Evolutionary conservation across 2,113 vertebrate species (phyloP).

Genomic region (Mesitornis unicolor): DNA sequence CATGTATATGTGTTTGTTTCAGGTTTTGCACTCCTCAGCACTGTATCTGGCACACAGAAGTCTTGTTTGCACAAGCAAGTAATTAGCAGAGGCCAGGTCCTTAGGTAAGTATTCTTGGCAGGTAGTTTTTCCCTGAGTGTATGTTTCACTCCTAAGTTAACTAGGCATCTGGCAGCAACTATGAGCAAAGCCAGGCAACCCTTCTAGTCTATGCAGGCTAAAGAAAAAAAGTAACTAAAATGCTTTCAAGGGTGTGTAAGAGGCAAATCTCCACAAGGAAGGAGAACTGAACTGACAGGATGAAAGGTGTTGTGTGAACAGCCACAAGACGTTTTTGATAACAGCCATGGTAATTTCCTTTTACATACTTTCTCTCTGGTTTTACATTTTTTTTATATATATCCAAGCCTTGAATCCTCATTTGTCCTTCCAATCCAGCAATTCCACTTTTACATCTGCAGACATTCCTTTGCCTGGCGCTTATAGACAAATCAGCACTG

Average conservation of each 20-base stretch:
- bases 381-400: not conserved
- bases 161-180: constrained; percentile 10
- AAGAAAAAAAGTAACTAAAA: not conserved
- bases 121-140: not conserved
- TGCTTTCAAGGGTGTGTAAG: not conserved
- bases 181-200: not conserved
- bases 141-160: not conserved
- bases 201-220: not conserved
- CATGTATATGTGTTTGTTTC: not conserved
- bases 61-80: not conserved
- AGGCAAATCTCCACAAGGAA: not conserved
- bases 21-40: not conserved
- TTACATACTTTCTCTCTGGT: not conserved
- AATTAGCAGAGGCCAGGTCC: constrained; percentile 1
- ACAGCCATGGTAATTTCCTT: not conserved
- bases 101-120: constrained; percentile 12
- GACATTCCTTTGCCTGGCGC: not conserved
- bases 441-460: not conserved
- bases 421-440: not conserved
- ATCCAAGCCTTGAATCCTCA: not conserved
- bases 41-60: not conserved
- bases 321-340: not conserved
- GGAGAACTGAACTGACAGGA: not conserved
- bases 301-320: not conserved
- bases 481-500: too few species aligned